phyloP scores from a whole-genome alignment of 1,140 invertebrate species.

The Mizuhopecten yessoensis region DNA sequence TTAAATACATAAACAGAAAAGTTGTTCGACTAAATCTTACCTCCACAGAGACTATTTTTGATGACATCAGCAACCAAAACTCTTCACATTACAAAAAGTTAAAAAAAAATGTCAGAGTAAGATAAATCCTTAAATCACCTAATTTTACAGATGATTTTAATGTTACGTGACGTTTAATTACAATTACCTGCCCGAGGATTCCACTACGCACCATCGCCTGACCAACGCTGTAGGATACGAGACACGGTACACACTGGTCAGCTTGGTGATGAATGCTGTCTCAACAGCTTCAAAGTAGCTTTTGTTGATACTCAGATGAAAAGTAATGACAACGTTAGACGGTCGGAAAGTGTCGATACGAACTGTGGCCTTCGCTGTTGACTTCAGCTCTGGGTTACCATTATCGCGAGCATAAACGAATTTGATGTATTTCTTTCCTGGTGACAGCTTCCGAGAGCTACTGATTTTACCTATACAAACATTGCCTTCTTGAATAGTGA shows the following conservation, averaged over 20 bases:
- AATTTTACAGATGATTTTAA: too few species aligned
- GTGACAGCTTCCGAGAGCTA: conserved; percentile 27
- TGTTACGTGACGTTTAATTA: too few species aligned
- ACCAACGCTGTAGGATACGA: conserved; percentile 41
- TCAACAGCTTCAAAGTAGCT: background rate
- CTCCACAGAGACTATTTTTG: too few species aligned
- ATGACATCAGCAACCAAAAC: too few species aligned
- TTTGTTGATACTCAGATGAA: conserved; percentile 48
- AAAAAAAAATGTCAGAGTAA: too few species aligned
- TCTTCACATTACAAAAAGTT: too few species aligned
- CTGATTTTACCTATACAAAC: conserved; percentile 62
- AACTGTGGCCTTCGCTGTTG: conserved; percentile 57
- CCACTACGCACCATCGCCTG: conserved; percentile 53
- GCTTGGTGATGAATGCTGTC: background rate
- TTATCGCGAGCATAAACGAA: conserved; percentile 62
- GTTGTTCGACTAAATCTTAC: too few species aligned
- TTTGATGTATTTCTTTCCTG: conserved; percentile 62
- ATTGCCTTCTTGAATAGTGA: too few species aligned
- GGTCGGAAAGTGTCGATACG: conserved; percentile 70
- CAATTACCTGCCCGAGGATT: background rate
- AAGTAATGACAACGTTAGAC: conserved; percentile 57
- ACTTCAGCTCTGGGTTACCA: conserved; percentile 52
- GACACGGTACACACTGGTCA: conserved; percentile 21
- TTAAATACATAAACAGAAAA: too few species aligned
- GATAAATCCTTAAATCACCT: too few species aligned